phyloP scores from a whole-genome alignment of 2,888 invertebrate species.

The Calliphora vomitoria region DNA sequence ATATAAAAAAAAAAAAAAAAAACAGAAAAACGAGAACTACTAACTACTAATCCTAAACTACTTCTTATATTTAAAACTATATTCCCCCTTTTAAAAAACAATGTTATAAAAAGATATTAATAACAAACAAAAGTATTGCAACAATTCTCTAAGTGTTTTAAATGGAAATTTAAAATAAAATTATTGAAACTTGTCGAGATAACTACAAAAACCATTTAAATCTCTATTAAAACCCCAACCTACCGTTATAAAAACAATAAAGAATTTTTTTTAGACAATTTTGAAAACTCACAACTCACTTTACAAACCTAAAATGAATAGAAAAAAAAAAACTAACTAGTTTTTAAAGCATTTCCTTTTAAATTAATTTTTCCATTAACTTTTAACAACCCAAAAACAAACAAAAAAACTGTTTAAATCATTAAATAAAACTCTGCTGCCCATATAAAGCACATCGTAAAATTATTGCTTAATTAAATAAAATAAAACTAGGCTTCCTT shows the following conservation, averaged over 20 bases:
- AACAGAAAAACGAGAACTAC: slow-evolving; percentile 50
- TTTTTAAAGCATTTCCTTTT: slow-evolving; percentile 59
- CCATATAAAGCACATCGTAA: slow-evolving; percentile 59
- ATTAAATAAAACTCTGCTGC: slow-evolving; percentile 58
- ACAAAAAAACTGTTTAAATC: slow-evolving; percentile 7
- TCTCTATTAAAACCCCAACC: slow-evolving; percentile 61
- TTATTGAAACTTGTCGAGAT: slow-evolving; percentile 15
- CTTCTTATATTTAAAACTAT: slow-evolving; percentile 35
- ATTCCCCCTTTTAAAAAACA: slow-evolving; percentile 20
- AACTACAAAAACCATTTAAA: slow-evolving; percentile 50
- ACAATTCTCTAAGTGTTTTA: slow-evolving; percentile 57
- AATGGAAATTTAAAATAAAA: slow-evolving; percentile 35
- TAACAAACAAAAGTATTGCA: slow-evolving; percentile 39
- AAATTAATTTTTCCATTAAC: slow-evolving; percentile 46
- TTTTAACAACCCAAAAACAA: not conserved
- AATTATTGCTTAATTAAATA: slow-evolving; percentile 65
- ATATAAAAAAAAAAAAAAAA: slow-evolving; percentile 46
- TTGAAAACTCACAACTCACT: slow-evolving; percentile 48
- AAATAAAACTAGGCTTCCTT: slow-evolving; percentile 48
- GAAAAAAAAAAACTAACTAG: slow-evolving; percentile 7
- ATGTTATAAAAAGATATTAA: slow-evolving; percentile 5
- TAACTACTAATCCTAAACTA: slow-evolving; percentile 40
- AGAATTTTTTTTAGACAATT: slow-evolving; percentile 46
- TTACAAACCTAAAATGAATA: slow-evolving; percentile 26
- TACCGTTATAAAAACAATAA: slow-evolving; percentile 67